Conservation (phyloP, 2,797 vertebrate genomes). For the Microchirus variegatus region DNA sequence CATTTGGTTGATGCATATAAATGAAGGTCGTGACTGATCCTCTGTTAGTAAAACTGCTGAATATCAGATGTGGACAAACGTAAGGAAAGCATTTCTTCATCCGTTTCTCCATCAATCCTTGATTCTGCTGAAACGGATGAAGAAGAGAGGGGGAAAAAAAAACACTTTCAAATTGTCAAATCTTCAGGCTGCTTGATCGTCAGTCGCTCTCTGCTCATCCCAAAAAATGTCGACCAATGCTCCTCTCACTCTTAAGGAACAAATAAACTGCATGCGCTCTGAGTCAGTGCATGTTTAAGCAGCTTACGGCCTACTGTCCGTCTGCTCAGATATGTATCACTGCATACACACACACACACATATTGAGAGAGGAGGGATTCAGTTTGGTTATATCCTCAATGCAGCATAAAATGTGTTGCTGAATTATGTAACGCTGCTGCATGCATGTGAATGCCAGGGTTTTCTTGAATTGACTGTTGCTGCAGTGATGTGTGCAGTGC, state of each 20-base stretch:
- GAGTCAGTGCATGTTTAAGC: conserved; percentile 74
- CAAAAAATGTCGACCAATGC: conserved; percentile 38
- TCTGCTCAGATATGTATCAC: conserved; percentile 68
- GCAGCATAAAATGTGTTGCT: conserved; percentile 51
- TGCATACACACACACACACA: conserved; percentile 33
- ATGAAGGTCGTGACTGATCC: conserved; percentile 1
- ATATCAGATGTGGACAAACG: conserved; percentile 1
- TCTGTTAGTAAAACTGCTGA: not conserved
- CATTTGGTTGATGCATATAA: conserved; percentile 19
- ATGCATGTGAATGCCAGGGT: conserved; percentile 6
- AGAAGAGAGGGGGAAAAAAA: not conserved
- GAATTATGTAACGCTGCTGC: conserved; percentile 57
- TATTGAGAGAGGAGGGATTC: conserved; percentile 26
- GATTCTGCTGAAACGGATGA: conserved; percentile 26
- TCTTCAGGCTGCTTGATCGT: conserved; percentile 22
- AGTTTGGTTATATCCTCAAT: conserved; percentile 54
- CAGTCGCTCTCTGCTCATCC: conserved; percentile 16
- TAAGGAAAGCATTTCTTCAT: conserved; percentile 19
- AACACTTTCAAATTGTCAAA: not conserved
- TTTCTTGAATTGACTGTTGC: conserved; percentile 14
- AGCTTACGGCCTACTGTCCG: conserved; percentile 65
- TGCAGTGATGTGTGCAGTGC: conserved; percentile 22
- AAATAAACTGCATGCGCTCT: conserved; percentile 44
- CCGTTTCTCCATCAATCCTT: conserved; percentile 13
- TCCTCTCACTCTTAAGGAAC: conserved; percentile 29